Evolutionary conservation across 2,797 vertebrate species (phyloP), one percentile per base, ranked within the genome.

Genomic region (Cygnus olor): DNA sequence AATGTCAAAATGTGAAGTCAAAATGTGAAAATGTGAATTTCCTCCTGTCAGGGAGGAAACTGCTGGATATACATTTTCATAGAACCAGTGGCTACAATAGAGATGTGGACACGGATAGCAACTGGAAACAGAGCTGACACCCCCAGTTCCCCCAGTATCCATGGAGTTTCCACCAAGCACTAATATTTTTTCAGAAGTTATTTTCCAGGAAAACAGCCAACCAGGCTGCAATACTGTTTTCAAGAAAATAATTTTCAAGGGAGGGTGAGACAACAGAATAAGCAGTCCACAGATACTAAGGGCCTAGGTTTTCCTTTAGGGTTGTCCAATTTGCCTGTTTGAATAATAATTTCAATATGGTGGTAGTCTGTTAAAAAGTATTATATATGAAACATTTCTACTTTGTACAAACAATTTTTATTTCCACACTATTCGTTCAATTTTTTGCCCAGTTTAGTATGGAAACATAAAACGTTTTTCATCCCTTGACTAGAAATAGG

Each of bases 151-250:
- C 54, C 14, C 32, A 27, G 54, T 96, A 94, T 94, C 93, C 84
- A 94, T 69, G 71, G 93, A 87, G 54, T 87, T 95, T 94, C 90
- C 79, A 90, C 78, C 90, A 92, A 85, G 28, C 70, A 24, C 54
- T 60, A 78, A 63, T 94, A 94, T 92, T 96, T 94, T 89, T 83
- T 94, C 90, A 89, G 84, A 85, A 92, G 72, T 5, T 80, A 74
- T 95, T 96, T 97, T 95, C 95, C 84, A 78, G 88, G 81, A 88
- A 74, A 95, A 72, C 13, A 88, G 89, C 92, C 94, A 95, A 65
- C 12, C 57, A 74, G 76, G 27, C 89, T 11, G 4, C 24, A 10
- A 65, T 94, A 93, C 66, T 45, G 45, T 65, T 92, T 92, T 94
- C 65, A 90, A 69, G 24, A 87, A 89, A 90, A 66, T 66, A 72